Conservation (phyloP, 2,888 invertebrate genomes). For the Periphyllus acericola region DNA sequence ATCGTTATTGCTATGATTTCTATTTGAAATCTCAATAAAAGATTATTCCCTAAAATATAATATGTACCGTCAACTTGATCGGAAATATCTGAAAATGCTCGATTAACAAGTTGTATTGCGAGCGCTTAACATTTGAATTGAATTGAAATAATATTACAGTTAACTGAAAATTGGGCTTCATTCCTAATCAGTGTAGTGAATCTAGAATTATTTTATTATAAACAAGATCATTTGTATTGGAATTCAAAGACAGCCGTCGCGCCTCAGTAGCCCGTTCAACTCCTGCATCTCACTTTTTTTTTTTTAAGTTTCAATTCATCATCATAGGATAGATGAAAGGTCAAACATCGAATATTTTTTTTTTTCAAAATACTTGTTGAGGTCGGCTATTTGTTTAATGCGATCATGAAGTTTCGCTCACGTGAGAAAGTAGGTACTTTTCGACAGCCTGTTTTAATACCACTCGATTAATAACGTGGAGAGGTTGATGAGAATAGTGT, state of each 20-base stretch:
- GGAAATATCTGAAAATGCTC: too few species aligned
- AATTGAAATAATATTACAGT: too few species aligned
- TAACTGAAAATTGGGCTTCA: too few species aligned
- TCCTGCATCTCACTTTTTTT: neutral
- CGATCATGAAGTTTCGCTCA: conserved; percentile 12
- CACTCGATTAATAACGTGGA: conserved; percentile 5
- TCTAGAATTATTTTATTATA: too few species aligned
- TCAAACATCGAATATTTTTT: conserved; percentile 4
- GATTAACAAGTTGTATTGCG: too few species aligned
- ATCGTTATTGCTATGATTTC: too few species aligned
- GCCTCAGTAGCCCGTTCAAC: too few species aligned
- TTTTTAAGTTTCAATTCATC: neutral
- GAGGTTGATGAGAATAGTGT: neutral
- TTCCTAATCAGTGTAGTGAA: too few species aligned
- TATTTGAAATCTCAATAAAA: too few species aligned
- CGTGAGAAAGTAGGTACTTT: conserved; percentile 41
- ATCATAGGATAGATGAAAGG: neutral
- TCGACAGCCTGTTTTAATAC: conserved; percentile 33
- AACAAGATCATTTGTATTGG: neutral
- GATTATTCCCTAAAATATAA: too few species aligned
- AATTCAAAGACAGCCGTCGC: neutral
- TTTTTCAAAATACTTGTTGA: neutral
- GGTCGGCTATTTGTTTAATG: neutral
- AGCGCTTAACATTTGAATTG: too few species aligned
- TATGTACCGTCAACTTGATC: too few species aligned